Base-by-base conservation (phyloP, 2,888 invertebrate genomes). In the Trypoxylon attenuatum region DNA sequence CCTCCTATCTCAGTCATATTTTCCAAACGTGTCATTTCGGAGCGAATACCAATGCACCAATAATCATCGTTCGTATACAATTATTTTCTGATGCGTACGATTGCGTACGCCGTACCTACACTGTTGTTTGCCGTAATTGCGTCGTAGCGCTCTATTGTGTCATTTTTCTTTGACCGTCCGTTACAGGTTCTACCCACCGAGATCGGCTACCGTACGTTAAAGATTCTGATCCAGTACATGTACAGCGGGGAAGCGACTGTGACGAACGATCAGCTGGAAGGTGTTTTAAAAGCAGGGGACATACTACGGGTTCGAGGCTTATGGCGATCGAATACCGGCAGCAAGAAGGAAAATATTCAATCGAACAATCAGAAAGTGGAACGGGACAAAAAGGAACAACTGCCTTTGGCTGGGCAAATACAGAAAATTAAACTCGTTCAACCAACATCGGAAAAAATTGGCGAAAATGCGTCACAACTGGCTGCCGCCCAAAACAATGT, bases 221-320 rank as follows among this genome's bases (percentile, higher is more conserved):
- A 94, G 85, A 93, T 94, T 67, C 89, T 95, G 15, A 92, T 95
- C 39, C 94, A 95, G 81, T 95, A 95, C 84, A 95, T 95, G 94
- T 95, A 95, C 87, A 93, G 92, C 86, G 93, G 93, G 18, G 93
- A 93, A 88, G 94, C 95, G 22, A 95, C 95, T 41, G 95, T 95
- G 22, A 94, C 94, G 54, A 94, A 95, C 87, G 95, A 94, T 81
- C 94, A 95, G 45, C 86, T 95, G 61, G 94, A 94, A 74, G 93
- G 92, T 68, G 95, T 95, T 1, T 85, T 95, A 22, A 92, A 92
- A 82, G 95, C 95, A 0, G 95, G 95, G 0, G 95, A 95, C 82
- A 91, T 94, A 10, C 87, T 95, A 2, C 93, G 94, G 84, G 93
- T 95, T 49, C 91, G 94, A 46, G 95, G 95, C 0, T 88, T 95